These are phyloP conservation scores for Aldrovandia affinis DNA, from an alignment of 2,797 vertebrate species.

Conservation along the genomic window DNA sequence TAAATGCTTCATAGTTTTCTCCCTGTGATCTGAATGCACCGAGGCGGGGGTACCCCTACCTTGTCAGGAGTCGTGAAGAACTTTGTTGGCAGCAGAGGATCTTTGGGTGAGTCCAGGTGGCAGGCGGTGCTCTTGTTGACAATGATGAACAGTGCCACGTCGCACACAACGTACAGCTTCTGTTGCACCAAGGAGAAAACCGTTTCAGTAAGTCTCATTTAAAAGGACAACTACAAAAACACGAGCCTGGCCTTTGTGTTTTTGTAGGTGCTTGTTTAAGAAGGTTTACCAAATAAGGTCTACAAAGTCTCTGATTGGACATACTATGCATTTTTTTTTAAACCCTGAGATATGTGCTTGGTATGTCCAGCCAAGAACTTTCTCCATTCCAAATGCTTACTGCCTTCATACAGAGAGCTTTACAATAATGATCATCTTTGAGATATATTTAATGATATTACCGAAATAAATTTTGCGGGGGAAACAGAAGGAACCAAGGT, in stretches of 20 bases:
- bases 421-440: no score
- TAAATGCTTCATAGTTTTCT: background rate
- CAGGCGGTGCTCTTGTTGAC: constrained; percentile 97
- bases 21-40: background rate
- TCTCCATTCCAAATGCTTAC: no score
- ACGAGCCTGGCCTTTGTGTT: background rate
- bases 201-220: background rate
- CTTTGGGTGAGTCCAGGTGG: constrained; percentile 93
- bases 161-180: constrained; percentile 97
- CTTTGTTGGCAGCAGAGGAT: constrained; percentile 89
- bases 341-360: no score
- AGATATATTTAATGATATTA: background rate
- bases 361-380: background rate
- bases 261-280: background rate
- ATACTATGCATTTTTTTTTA: background rate
- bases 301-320: background rate
- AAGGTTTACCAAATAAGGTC: background rate
- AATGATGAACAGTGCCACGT: constrained; percentile 95
- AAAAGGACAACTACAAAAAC: background rate
- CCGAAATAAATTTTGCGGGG: background rate
- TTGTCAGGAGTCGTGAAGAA: constrained; percentile 96
- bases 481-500: background rate
- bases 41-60: constrained; percentile 62
- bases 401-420: background rate
- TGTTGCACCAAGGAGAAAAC: constrained; percentile 50